Percentiles rank a stretch among this genome's conserved stretches.
These are phyloP conservation scores for Carassius gibelio DNA, from an alignment of 2,113 vertebrate genomes.

Conservation along the genomic window DNA sequence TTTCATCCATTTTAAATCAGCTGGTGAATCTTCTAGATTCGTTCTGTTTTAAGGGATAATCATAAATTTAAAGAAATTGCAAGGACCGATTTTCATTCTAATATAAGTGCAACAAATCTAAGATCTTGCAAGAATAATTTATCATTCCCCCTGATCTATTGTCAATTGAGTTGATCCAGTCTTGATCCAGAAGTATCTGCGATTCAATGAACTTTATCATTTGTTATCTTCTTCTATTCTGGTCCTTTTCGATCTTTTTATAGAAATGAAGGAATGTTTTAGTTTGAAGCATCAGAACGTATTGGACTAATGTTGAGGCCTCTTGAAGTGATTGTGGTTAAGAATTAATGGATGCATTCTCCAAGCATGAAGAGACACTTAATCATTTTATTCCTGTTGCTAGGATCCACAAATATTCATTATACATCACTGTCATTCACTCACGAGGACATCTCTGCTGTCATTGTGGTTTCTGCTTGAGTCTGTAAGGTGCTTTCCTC, in stretches of 20 bases:
- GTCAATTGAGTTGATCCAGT: not conserved
- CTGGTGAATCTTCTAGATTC: not conserved
- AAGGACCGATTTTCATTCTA: not conserved
- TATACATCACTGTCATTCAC: constrained; percentile 59
- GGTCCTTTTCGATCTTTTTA: not conserved
- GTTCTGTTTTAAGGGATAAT: not conserved
- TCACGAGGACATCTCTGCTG: constrained; percentile 37
- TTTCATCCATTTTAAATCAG: not conserved
- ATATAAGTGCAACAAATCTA: not conserved
- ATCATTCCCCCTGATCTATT: not conserved
- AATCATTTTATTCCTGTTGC: constrained; percentile 52
- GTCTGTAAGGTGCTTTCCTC: constrained; percentile 52
- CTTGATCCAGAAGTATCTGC: not conserved
- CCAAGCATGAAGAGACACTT: not conserved
- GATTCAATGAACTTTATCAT: not conserved
- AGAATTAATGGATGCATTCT: not conserved
- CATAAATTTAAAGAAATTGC: not conserved
- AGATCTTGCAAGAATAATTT: not conserved
- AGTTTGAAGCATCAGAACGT: not conserved
- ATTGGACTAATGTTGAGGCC: not conserved
- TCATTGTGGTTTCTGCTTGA: constrained; percentile 69
- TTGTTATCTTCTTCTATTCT: not conserved
- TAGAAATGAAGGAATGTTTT: not conserved
- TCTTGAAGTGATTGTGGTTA: not conserved
- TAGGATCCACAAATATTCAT: constrained; percentile 61